phyloP scores from a whole-genome alignment of 1,140 invertebrate species.

The Drosophila repletoides region DNA sequence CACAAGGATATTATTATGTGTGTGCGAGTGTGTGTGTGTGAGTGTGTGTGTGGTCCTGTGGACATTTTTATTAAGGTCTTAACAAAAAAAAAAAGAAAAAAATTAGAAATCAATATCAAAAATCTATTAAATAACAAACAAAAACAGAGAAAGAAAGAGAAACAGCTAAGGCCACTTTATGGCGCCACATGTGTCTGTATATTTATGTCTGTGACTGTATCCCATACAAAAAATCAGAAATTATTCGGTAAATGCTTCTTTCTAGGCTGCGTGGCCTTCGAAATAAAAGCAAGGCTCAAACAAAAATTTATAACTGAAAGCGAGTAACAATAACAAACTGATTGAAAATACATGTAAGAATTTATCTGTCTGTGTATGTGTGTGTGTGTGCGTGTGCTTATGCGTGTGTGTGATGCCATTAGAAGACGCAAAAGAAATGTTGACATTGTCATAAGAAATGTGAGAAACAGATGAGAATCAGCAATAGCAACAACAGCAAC shows the following conservation, averaged over 20 bases:
- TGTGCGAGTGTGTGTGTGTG: background rate
- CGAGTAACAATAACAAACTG: conserved; percentile 39
- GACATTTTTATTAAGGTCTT: conserved; percentile 36
- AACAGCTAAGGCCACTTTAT: conserved; percentile 23
- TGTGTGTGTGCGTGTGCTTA: background rate
- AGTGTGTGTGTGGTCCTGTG: conserved; percentile 3
- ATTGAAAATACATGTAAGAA: conserved; percentile 63
- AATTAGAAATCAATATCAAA: conserved; percentile 71
- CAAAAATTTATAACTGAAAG: conserved; percentile 49
- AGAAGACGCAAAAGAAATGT: conserved; percentile 58
- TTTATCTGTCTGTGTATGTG: conserved; percentile 33
- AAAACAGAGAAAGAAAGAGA: conserved; percentile 36
- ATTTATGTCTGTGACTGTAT: conserved; percentile 24
- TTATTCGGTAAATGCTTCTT: conserved; percentile 53
- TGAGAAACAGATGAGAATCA: conserved; percentile 34
- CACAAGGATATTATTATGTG: conserved; percentile 6
- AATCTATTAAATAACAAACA: conserved; percentile 63
- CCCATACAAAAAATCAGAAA: conserved; percentile 55
- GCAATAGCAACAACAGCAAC: conserved; percentile 26
- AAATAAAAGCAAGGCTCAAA: conserved; percentile 29
- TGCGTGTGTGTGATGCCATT: conserved; percentile 46
- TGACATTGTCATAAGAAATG: conserved; percentile 68
- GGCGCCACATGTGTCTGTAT: conserved; percentile 23
- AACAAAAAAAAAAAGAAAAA: too few species aligned
- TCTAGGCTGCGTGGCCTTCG: conserved; percentile 30